These are phyloP conservation scores for Callitettix versicolor DNA, from an alignment of 1,140 invertebrate species.

Conservation along the genomic window DNA sequence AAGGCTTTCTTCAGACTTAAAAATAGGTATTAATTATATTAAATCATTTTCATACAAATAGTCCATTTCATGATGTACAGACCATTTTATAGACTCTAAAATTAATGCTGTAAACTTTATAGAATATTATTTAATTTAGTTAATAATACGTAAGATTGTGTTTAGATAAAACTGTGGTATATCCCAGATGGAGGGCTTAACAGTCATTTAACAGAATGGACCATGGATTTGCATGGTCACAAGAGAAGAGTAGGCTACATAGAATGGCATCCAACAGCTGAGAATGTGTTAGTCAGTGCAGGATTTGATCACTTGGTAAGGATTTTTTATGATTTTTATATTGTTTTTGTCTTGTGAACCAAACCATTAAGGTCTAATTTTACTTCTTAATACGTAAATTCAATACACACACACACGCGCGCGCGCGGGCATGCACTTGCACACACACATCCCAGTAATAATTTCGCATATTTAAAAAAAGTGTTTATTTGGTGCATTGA, in stretches of 20 bases:
- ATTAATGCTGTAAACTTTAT: neutral
- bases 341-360: too few relatives aligned
- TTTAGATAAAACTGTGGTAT: conserved; percentile 75
- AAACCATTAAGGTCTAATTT: too few relatives aligned
- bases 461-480: too few relatives aligned
- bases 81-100: too few relatives aligned
- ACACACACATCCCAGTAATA: too few relatives aligned
- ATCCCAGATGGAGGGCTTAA: conserved; percentile 81
- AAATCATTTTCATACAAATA: too few relatives aligned
- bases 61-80: too few relatives aligned
- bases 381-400: too few relatives aligned
- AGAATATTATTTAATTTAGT: neutral
- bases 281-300: conserved; percentile 80
- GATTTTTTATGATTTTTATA: conserved; percentile 10
- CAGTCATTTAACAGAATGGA: conserved; percentile 69
- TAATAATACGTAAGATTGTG: conserved; percentile 14
- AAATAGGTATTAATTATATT: neutral
- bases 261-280: conserved; percentile 90
- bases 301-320: conserved; percentile 73
- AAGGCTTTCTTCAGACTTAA: too few relatives aligned
- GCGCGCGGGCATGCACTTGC: too few relatives aligned
- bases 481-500: too few relatives aligned
- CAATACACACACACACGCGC: too few relatives aligned
- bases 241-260: conserved; percentile 77
- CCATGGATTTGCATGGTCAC: conserved; percentile 78